These are phyloP conservation scores for Pteropus alecto DNA, from an alignment of 2,113 vertebrate genomes.

Conservation along the genomic window DNA sequence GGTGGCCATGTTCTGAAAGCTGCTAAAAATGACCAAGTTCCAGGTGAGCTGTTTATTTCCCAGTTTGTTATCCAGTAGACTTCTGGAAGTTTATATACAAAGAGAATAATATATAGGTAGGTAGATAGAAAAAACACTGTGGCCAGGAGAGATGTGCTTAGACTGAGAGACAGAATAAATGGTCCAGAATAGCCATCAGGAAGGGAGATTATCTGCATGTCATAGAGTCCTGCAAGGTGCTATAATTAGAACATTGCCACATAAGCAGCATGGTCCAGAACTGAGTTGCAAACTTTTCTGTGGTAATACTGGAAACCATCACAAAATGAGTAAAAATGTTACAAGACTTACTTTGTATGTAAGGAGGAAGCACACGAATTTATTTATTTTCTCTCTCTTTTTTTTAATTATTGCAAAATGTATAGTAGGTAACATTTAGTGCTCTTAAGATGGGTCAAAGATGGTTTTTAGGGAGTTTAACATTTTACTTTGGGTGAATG, in stretches of 20 bases:
- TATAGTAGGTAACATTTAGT: not conserved
- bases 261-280: not conserved
- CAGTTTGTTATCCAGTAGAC: not conserved
- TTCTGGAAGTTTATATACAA: not conserved
- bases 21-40: not conserved
- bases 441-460: not conserved
- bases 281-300: not conserved
- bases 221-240: not conserved
- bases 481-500: not conserved
- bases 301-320: not conserved
- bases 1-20: not conserved
- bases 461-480: not conserved
- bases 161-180: not conserved
- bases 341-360: not conserved
- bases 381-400: not conserved
- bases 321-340: not conserved
- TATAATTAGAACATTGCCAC: not conserved
- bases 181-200: not conserved
- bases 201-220: not conserved
- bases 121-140: too few species aligned
- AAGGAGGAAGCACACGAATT: not conserved
- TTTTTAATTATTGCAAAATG: not conserved
- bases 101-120: not conserved
- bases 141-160: not conserved
- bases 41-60: not conserved